These are phyloP conservation scores for Dunckerocampus dactyliophorus DNA, from an alignment of 2,113 vertebrate species.

Conservation along the genomic window DNA sequence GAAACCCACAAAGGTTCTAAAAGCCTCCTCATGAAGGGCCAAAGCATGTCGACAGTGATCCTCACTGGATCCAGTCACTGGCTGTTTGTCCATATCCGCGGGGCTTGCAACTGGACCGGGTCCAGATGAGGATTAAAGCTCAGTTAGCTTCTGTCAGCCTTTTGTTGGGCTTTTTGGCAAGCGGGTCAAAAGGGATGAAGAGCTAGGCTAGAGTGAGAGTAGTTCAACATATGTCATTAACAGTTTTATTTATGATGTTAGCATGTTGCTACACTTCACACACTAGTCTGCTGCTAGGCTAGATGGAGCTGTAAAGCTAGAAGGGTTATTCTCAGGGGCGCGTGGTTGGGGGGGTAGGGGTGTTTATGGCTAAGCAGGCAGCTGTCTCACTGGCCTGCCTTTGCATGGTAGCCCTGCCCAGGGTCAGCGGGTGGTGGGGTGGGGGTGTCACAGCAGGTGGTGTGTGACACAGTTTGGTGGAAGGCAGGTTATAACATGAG, in stretches of 20 bases:
- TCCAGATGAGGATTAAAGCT: conserved; percentile 64
- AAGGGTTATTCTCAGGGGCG: conserved; percentile 34
- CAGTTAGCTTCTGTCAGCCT: conserved; percentile 50
- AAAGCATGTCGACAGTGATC: conserved; percentile 32
- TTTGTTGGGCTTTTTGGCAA: conserved; percentile 52
- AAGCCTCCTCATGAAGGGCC: conserved; percentile 1
- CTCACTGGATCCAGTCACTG: background rate
- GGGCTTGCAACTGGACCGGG: conserved; percentile 51
- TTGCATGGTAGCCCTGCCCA: conserved; percentile 32
- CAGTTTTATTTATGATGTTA: conserved; percentile 17
- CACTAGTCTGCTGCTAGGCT: conserved; percentile 1
- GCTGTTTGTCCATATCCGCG: conserved; percentile 41
- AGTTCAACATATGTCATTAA: background rate
- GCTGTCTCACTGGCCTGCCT: conserved; percentile 48
- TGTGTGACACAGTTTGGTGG: conserved; percentile 35
- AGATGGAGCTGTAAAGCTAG: conserved; percentile 25
- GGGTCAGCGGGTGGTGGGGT: conserved; percentile 27
- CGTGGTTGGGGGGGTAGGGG: conserved; percentile 13
- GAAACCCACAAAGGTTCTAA: background rate
- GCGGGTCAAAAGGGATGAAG: conserved; percentile 20
- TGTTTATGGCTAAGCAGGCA: conserved; percentile 41
- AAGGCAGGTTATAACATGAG: conserved; percentile 5
- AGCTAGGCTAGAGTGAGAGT: conserved; percentile 1
- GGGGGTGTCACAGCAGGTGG: conserved; percentile 49
- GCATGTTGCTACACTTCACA: conserved; percentile 2